Base-by-base conservation (phyloP, 2,888 invertebrate species). In the Lobophora halterata region DNA sequence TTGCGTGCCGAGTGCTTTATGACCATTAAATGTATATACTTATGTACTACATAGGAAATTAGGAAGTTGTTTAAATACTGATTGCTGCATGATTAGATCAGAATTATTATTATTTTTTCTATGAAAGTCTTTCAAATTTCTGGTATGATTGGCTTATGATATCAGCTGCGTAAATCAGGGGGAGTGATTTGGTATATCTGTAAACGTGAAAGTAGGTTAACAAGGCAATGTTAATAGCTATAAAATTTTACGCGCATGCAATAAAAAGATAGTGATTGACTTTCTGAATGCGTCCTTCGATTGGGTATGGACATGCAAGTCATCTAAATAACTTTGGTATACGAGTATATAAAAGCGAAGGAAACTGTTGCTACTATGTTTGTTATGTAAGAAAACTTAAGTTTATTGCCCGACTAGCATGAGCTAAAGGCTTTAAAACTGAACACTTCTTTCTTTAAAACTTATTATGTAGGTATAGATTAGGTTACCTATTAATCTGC, bases 11-110 rank as follows among this genome's bases (percentile, higher is more conserved):
- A 69, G 58, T 65, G 44, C 46, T 50, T 64, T 71, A 75, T 71
- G 75, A 71, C 73, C 76, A 79, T 82, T 81, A 80, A 79, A 81
- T 79, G 75, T 80, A 77, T 81, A 69, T 75, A 50, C 44, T 44
- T 50, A 50, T 34, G 41, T 47, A 76, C 71, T 73, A 76, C 62
- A 71, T 79, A 79, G 79, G 81, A 82, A 83, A 82, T 83, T 76
- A 78, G 72, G 73, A 72, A 72, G 71, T 75, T 75, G 78, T 76
- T 76, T 73, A 70, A 72, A 73, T 75, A 78, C 64, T 69, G 75
- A 79, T 79, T 78, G 70, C 65, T 61, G 60, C 61, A 58, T 62
- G 76, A 77, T 79, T 70, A 65, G 61, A 78, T 79, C 74, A 56
- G 58, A 51, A 61, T 58, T 69, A 64, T 64, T 73, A 68, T 61